Percentiles rank a stretch among this genome's conserved stretches.
Conservation (phyloP, 2,888 invertebrate genomes). For the Heliconius cydno region DNA sequence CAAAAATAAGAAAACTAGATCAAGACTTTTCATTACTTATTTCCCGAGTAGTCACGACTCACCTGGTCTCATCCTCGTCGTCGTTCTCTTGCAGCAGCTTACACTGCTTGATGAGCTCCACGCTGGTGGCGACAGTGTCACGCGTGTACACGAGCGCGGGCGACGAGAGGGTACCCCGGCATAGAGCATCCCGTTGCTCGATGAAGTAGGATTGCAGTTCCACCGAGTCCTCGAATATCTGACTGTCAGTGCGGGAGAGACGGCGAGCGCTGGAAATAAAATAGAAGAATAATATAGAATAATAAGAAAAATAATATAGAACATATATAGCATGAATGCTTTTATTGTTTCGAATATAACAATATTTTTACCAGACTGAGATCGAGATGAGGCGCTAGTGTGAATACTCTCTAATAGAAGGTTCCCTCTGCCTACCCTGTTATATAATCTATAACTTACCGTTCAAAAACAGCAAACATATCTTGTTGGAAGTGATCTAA, state of each 20-base stretch:
- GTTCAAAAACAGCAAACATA: conserved; percentile 95
- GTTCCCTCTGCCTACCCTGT: no score
- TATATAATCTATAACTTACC: conserved; percentile 55
- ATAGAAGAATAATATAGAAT: no score
- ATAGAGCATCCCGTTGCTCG: conserved; percentile 87
- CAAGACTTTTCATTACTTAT: no score
- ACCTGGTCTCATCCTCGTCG: conserved; percentile 88
- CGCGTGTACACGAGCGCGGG: conserved; percentile 93
- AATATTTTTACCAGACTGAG: no score
- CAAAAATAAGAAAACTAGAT: no score
- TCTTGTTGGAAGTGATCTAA: conserved; percentile 98
- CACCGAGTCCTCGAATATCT: conserved; percentile 97
- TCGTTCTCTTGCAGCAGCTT: conserved; percentile 51
- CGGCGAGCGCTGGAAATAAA: conserved; percentile 87
- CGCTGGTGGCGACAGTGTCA: conserved; percentile 88
- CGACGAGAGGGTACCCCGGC: conserved; percentile 91
- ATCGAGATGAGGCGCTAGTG: no score
- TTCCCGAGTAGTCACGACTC: background rate
- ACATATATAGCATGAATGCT: no score
- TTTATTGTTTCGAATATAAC: no score
- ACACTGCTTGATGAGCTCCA: conserved; percentile 88
- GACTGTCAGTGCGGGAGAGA: conserved; percentile 95
- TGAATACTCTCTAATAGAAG: no score
- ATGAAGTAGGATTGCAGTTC: conserved; percentile 97
- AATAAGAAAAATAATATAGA: no score